Conservation (phyloP, 2,888 invertebrate genomes). For the Lepidochitona cinerea region DNA sequence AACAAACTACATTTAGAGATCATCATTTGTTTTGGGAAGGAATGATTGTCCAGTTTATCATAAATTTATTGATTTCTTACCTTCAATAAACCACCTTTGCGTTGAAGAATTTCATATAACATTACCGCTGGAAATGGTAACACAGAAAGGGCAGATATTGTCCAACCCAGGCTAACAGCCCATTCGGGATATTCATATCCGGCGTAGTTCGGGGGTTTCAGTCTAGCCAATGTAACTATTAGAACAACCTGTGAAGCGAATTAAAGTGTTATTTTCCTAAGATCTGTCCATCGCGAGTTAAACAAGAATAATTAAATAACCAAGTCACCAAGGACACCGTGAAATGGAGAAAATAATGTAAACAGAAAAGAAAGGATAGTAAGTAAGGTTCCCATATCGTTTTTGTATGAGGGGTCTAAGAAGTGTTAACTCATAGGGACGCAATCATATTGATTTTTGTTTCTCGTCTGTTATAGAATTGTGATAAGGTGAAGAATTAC, state of each 20-base stretch:
- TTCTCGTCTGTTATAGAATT: too few species aligned
- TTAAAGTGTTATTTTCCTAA: too few species aligned
- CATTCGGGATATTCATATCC: slow-evolving; percentile 30
- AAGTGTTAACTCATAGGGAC: neutral
- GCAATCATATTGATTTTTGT: too few species aligned
- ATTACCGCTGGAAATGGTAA: slow-evolving; percentile 26
- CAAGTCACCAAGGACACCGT: too few species aligned
- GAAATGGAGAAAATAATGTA: too few species aligned
- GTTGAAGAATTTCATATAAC: slow-evolving; percentile 18
- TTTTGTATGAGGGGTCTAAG: neutral
- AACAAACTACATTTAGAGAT: too few species aligned
- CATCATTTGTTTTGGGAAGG: too few species aligned
- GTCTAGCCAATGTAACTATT: neutral
- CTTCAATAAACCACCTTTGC: slow-evolving; percentile 24
- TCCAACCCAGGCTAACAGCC: slow-evolving; percentile 31
- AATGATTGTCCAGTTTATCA: too few species aligned
- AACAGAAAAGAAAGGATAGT: neutral
- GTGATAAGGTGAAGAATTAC: too few species aligned
- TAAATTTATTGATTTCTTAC: too few species aligned
- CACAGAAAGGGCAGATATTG: slow-evolving; percentile 20
- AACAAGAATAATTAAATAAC: too few species aligned
- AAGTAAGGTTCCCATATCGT: neutral
- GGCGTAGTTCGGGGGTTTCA: slow-evolving; percentile 20
- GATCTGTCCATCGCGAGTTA: too few species aligned
- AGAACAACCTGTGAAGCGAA: neutral